Conservation (phyloP, 2,797 vertebrate species). For the Helicolenus hilgendorfi region DNA sequence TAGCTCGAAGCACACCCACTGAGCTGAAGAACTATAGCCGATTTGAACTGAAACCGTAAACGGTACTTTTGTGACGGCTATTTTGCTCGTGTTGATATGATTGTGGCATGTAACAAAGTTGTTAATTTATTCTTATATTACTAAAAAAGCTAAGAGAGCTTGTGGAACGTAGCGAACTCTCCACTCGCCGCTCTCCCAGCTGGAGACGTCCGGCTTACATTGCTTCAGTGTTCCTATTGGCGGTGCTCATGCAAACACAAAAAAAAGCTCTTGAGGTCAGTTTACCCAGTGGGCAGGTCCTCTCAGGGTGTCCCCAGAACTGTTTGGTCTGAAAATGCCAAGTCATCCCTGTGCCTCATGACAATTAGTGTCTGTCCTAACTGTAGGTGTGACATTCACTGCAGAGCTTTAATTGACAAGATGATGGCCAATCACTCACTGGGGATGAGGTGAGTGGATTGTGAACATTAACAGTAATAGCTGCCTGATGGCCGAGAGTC, state of each 20-base stretch:
- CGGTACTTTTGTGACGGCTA: neutral
- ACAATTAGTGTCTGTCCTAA: slow-evolving; percentile 5
- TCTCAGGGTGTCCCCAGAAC: neutral
- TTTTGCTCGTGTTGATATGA: neutral
- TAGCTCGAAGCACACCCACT: neutral
- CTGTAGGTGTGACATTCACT: slow-evolving; percentile 21
- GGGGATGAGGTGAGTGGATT: slow-evolving; percentile 25
- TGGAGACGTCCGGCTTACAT: too few species aligned
- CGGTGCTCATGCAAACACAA: neutral
- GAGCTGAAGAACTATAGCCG: neutral
- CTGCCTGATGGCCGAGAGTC: slow-evolving; percentile 22
- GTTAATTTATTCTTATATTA: too few species aligned
- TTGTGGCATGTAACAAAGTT: neutral
- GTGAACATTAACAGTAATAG: slow-evolving; percentile 48
- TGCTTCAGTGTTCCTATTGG: neutral
- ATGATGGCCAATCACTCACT: slow-evolving; percentile 41
- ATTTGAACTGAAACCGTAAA: neutral
- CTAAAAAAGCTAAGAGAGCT: too few species aligned
- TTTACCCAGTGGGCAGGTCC: neutral
- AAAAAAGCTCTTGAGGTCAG: neutral
- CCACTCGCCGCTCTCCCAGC: too few species aligned
- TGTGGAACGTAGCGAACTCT: too few species aligned
- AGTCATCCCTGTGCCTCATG: neutral
- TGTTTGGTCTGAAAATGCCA: neutral
- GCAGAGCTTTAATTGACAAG: slow-evolving; percentile 36